Evolutionary conservation across 1,140 invertebrate genomes (phyloP), one percentile per base, ranked within the genome.

Genomic region (Brachionus calyciflorus): DNA sequence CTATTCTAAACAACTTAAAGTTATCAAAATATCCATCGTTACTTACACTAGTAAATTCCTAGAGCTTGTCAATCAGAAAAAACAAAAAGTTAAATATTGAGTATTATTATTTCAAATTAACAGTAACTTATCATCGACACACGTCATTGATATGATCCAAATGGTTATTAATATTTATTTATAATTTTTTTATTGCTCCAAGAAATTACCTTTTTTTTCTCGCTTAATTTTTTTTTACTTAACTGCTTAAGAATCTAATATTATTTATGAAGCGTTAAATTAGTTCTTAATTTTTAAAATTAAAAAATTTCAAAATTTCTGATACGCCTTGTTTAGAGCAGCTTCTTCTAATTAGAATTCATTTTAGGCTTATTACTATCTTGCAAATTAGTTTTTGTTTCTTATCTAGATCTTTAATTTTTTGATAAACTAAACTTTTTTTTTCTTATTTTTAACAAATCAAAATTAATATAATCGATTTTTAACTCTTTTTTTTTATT

Each of bases 121-220:
- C 30, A 60, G 37, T 60, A 44, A 65, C 41, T 14, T n/a, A n/a
- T 65, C 14, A 65, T 65, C 60, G 60, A 65, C 60, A 65, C 60
- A 65, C 60, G 60, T 65, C 60, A 65, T 65, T 65, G 60, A 65
- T 65, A 65, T 24, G 44, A 44, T 41, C 60, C 60, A 65, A 65
- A 17, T 65, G 60, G 19, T 44, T 46, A n/a, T n/a, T n/a, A n/a
- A n/a, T n/a, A n/a, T n/a, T n/a, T n/a, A n/a, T n/a, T n/a, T n/a
- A n/a, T n/a, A n/a, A n/a, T n/a, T n/a, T n/a, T n/a, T n/a, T n/a
- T n/a, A n/a, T n/a, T n/a, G 33, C 17, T 33, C 40, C 53, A 24
- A 55, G 53, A 24, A 55, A 55, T 55, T 55, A 55, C 53, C 53
- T 37, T 37, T 37, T 37, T 37, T 37, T 37, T 9, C 33, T 5